Conservation (phyloP, 2,113 vertebrate species). For the Lasiurus cinereus region DNA sequence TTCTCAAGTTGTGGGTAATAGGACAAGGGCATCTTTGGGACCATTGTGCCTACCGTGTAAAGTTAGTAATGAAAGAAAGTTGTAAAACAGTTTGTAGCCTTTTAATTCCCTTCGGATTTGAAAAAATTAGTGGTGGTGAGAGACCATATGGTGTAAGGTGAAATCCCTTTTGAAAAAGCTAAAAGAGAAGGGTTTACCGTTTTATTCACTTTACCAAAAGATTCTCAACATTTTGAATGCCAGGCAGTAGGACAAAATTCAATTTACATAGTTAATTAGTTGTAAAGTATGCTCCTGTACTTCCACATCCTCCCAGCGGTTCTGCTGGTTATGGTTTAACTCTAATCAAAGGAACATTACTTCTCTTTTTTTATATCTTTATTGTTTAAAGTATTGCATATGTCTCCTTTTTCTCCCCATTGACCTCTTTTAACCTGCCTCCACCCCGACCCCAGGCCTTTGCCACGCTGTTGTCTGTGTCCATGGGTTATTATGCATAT, state of each 20-base stretch:
- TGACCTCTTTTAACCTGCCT: too few relatives aligned
- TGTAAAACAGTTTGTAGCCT: not conserved
- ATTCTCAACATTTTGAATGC: not conserved
- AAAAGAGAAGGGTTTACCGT: not conserved
- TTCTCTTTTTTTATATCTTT: too few relatives aligned
- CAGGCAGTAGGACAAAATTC: slow-evolving; percentile 11
- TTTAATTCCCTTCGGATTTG: slow-evolving; percentile 54
- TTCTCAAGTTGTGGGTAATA: not conserved
- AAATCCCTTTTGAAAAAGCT: slow-evolving; percentile 1
- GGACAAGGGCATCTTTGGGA: not conserved
- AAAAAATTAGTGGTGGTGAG: slow-evolving; percentile 17
- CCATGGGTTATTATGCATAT: too few relatives aligned
- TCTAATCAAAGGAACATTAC: not conserved
- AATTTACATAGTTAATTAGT: not conserved
- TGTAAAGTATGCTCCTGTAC: not conserved
- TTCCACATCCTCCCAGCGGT: not conserved
- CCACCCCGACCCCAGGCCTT: too few relatives aligned
- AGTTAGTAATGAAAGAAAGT: slow-evolving; percentile 22
- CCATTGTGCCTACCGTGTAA: not conserved
- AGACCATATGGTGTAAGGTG: not conserved
- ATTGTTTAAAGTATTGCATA: too few relatives aligned
- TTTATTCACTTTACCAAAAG: slow-evolving; percentile 5
- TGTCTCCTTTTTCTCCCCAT: too few relatives aligned
- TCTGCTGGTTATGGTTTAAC: not conserved
- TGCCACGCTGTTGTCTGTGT: too few relatives aligned